Evolutionary conservation across 1,140 invertebrate species (phyloP), one percentile per base, ranked within the genome.

Genomic region (Agrilus planipennis): DNA sequence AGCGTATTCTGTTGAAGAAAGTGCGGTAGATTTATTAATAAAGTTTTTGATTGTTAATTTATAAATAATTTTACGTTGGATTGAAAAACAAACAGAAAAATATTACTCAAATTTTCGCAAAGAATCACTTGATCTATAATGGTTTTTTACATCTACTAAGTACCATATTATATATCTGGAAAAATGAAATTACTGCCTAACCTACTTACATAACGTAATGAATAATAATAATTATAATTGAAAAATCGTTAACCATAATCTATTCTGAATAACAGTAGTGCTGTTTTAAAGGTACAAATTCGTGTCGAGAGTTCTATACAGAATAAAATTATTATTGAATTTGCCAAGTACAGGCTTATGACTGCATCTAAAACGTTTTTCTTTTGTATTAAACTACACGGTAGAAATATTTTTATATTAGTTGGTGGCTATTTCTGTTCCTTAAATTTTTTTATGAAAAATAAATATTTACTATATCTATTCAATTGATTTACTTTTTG

Each of bases 241-340:
- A 40, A 36, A 42, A 44, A 42, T 43, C 40, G 41, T 49, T 47
- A 53, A 46, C 45, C 44, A 45, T 49, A 48, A 47, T 42, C 49
- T 53, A 51, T 57, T 53, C 49, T 54, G 48, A 50, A 52, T 46
- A 47, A 54, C 50, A 57, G 55, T 57, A 57, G 52, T 51, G 55
- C 52, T 58, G 52, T 58, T 56, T 53, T 48, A 47, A 55, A 54
- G 53, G 55, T 58, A 58, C 55, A 58, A 58, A 58, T 58, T 55
- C 50, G 50, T 58, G 55, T 58, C 52, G n/a, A 54, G 52, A 58
- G 53, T 55, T 54, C 55, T 57, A 55, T 57, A 57, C 53, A 57
- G 46, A 48, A 46, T 49, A 50, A 53, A 53, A 54, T 57, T 57
- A 53, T 57, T 57, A 47, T 55, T 47, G 49, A 54, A 41, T 53